phyloP scores from a whole-genome alignment of 2,113 vertebrate species.

The Pithys albifrons region DNA sequence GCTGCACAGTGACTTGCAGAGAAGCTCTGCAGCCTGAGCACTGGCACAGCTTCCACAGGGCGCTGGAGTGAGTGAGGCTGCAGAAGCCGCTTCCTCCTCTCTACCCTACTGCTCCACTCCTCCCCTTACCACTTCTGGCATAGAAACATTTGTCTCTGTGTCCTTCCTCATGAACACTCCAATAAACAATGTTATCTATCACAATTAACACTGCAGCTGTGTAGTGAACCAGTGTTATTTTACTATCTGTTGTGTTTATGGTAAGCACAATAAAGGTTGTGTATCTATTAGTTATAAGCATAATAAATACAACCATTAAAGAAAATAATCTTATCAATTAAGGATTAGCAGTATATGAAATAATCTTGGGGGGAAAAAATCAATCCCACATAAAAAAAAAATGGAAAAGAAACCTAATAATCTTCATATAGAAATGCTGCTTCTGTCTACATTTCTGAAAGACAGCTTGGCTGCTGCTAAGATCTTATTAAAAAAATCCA shows the following conservation, averaged over 20 bases:
- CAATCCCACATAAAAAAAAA: background rate
- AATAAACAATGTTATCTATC: background rate
- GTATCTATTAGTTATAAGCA: background rate
- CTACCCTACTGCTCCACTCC: background rate
- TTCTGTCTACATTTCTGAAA: conserved; percentile 60
- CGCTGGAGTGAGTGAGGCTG: background rate
- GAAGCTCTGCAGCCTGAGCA: background rate
- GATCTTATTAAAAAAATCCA: background rate
- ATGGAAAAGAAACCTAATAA: conserved; percentile 47
- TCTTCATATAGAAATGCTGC: conserved; percentile 52
- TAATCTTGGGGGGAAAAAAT: conserved; percentile 1
- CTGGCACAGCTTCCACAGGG: accelerated
- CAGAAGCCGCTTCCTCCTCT: background rate
- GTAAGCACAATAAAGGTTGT: background rate
- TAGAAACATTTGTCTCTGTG: background rate
- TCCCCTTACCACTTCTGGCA: background rate
- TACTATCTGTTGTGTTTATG: background rate
- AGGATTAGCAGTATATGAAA: conserved; percentile 53
- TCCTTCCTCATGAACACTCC: background rate
- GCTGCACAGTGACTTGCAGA: background rate
- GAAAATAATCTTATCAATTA: background rate
- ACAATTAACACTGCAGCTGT: background rate
- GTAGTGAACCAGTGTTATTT: background rate
- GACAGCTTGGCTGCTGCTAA: conserved; percentile 48
- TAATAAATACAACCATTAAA: background rate